Conservation (phyloP, 1,140 invertebrate genomes). For the Ephestia elutella region DNA sequence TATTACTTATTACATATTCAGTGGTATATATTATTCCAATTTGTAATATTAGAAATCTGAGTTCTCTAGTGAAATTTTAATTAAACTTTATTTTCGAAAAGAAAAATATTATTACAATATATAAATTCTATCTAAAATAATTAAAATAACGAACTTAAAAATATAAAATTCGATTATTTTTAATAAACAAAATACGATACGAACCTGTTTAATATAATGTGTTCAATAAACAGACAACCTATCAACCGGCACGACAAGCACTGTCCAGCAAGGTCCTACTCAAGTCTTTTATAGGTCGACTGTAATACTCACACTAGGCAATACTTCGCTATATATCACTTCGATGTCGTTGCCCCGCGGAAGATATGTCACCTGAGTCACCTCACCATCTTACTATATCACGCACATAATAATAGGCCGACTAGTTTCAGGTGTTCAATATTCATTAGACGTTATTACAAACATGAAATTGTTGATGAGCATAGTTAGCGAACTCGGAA, state of each 20-base stretch:
- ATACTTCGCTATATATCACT: constrained; percentile 27
- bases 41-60: too few species aligned
- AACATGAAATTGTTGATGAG: constrained; percentile 33
- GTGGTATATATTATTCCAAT: too few species aligned
- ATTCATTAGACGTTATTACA: constrained; percentile 43
- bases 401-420: constrained; percentile 26
- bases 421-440: constrained; percentile 36
- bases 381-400: constrained; percentile 29
- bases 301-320: constrained; percentile 23
- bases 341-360: constrained; percentile 20
- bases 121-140: too few species aligned
- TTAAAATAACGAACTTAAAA: background rate
- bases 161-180: background rate
- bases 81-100: too few species aligned
- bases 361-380: constrained; percentile 26
- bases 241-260: constrained; percentile 38
- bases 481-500: constrained; percentile 30
- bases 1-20: too few species aligned
- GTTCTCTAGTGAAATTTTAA: too few species aligned
- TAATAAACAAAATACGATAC: constrained; percentile 3
- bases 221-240: constrained; percentile 28
- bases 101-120: too few species aligned
- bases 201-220: constrained; percentile 39
- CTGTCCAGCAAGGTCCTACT: constrained; percentile 37
- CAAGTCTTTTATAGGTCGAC: constrained; percentile 59